phyloP scores from a whole-genome alignment of 2,888 invertebrate genomes.

The Mimachlamys varia region DNA sequence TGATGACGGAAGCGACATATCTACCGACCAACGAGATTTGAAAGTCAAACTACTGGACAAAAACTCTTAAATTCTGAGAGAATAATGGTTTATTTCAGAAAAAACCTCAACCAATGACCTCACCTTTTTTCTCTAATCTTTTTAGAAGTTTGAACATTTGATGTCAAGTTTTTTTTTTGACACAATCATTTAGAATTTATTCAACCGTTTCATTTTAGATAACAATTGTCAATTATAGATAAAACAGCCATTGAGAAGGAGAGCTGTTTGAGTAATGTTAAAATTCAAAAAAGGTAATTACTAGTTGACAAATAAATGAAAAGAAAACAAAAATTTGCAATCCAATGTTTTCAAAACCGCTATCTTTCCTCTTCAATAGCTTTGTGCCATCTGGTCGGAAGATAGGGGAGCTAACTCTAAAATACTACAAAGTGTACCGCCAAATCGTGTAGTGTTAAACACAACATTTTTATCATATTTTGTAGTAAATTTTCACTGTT shows the following conservation, averaged over 20 bases:
- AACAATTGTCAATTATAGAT: not conserved
- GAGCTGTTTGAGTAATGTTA: not conserved
- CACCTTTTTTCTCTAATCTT: not conserved
- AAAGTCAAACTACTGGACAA: not conserved
- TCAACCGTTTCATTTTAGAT: not conserved
- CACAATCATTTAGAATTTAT: not conserved
- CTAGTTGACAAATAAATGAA: not conserved
- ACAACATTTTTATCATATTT: too few species aligned
- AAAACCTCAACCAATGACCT: not conserved
- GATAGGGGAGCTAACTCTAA: not conserved
- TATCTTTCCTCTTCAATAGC: conserved; percentile 19
- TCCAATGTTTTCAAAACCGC: not conserved
- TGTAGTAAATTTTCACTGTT: too few species aligned
- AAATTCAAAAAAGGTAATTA: not conserved
- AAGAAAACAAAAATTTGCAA: not conserved
- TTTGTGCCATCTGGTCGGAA: conserved; percentile 10
- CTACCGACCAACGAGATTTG: not conserved
- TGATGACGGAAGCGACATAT: conserved; percentile 1
- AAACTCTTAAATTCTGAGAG: not conserved
- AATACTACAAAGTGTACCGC: too few species aligned
- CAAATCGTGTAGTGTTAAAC: too few species aligned
- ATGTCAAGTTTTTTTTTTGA: not conserved
- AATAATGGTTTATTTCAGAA: not conserved
- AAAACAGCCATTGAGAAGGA: not conserved
- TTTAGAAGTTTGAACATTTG: not conserved